Conservation (phyloP, 2,888 invertebrate species). For the Aethes cnicana region DNA sequence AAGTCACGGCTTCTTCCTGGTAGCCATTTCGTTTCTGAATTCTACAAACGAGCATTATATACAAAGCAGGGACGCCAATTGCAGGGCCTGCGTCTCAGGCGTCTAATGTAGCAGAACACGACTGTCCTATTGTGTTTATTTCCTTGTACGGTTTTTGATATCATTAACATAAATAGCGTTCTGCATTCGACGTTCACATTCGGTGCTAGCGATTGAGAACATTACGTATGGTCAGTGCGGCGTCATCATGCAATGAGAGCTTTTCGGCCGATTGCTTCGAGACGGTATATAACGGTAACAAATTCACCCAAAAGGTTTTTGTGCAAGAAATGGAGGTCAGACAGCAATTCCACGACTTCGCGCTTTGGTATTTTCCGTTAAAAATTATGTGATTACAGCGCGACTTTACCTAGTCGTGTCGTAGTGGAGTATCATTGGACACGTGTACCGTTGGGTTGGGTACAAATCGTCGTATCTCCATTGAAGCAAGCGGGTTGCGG, state of each 20-base stretch:
- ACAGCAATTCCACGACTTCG: conserved; percentile 47
- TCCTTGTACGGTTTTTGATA: conserved; percentile 77
- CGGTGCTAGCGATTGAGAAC: conserved; percentile 43
- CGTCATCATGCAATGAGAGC: conserved; percentile 33
- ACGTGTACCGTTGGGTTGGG: conserved; percentile 75
- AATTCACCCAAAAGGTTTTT: conserved; percentile 29
- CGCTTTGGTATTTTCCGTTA: conserved; percentile 36
- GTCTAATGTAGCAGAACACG: conserved; percentile 74
- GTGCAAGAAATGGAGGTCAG: conserved; percentile 25
- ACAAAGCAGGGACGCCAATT: conserved; percentile 75
- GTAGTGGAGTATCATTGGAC: conserved; percentile 56
- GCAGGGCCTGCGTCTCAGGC: conserved; percentile 65
- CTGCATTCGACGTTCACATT: conserved; percentile 67
- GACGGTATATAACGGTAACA: conserved; percentile 24
- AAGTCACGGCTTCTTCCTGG: conserved; percentile 70
- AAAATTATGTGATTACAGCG: conserved; percentile 34
- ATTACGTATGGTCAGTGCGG: conserved; percentile 33
- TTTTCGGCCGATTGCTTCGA: conserved; percentile 20
- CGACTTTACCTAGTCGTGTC: conserved; percentile 47
- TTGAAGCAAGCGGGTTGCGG: conserved; percentile 61
- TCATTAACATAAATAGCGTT: conserved; percentile 76
- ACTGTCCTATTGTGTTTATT: conserved; percentile 79
- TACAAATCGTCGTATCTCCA: conserved; percentile 75
- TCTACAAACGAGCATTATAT: conserved; percentile 77
- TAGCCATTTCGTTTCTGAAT: conserved; percentile 69